Percentiles rank a stretch among this genome's conserved stretches.
Evolutionary conservation across 1,140 invertebrate genomes (phyloP).

Genomic region (Formica selysi): DNA sequence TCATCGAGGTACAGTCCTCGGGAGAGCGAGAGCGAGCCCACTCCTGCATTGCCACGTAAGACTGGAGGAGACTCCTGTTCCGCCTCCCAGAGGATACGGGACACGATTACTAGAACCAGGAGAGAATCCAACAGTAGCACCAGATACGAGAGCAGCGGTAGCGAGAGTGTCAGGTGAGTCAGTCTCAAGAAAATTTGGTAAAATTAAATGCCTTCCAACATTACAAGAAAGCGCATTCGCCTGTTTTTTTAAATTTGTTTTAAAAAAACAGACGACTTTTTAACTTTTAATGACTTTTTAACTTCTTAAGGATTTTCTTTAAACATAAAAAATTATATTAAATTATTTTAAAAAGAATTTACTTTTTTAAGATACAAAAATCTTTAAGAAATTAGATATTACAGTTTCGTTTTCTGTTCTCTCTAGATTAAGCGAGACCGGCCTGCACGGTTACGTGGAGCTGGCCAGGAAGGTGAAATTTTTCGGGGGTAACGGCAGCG

Average conservation of each 20-base stretch:
- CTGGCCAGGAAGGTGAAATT: conserved; percentile 82
- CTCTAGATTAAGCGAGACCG: conserved; percentile 82
- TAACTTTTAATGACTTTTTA: too few relatives aligned
- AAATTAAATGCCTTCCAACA: background rate
- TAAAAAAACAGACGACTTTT: background rate
- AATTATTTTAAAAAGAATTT: background rate
- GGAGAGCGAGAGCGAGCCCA: conserved; percentile 86
- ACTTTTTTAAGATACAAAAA: background rate
- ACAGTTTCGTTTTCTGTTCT: background rate
- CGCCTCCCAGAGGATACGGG: conserved; percentile 84
- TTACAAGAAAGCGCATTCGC: background rate
- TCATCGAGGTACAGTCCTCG: conserved; percentile 85
- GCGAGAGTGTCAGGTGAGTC: conserved; percentile 83
- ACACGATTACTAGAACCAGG: conserved; percentile 84
- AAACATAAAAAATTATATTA: background rate
- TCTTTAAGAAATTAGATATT: background rate
- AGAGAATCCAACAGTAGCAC: conserved; percentile 84
- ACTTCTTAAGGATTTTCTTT: background rate
- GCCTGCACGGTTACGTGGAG: conserved; percentile 82
- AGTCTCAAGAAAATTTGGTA: background rate
- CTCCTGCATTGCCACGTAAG: conserved; percentile 83
- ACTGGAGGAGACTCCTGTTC: conserved; percentile 81
- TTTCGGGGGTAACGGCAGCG: conserved; percentile 77
- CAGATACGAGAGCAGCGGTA: conserved; percentile 85
- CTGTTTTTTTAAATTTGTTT: background rate